Evolutionary conservation across 2,888 invertebrate species (phyloP), one percentile per base, ranked within the genome.

Genomic region (Meiosimyza platycephala): DNA sequence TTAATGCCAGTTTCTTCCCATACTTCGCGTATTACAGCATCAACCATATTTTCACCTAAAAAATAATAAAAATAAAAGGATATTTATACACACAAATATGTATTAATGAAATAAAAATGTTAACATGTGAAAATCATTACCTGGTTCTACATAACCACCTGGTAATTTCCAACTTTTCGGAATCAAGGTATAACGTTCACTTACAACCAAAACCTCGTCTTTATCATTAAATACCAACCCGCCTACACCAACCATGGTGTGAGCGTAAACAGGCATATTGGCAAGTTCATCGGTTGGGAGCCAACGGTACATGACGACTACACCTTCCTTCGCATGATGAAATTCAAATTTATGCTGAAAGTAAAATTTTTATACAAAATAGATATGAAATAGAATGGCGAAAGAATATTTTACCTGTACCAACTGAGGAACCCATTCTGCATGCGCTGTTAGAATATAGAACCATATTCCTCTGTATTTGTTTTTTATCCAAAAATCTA

Each of bases 141-240:
- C 92, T 87, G 93, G 93, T 85, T 97, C 94, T 18, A 95, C 94
- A 88, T 94, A 94, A 67, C 97, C 97, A 69, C 98, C 97, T 16
- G 98, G 97, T 9, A 97, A 88, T 88, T 97, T 97, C 96, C 96
- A 97, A 81, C 79, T 90, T 77, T 84, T 89, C 85, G 78, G 81
- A 47, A 86, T 85, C 69, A 87, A 74, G 2, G 87, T 80, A 80
- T 80, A 84, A 81, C 91, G 91, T 83, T 98, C 97, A 78, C 91
- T 90, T 0, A 98, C 94, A 22, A 94, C 94, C 68, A 98, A 88
- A 70, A 98, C 88, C 87, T 96, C 91, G 71, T 92, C 89, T 11
- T 91, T 89, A 7, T 93, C 90, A 86, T 84, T 81, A 0, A 95
- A 89, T 9, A 97, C 95, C 78, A 97, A 90, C 7, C 94, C 96